Conservation (phyloP, 2,888 invertebrate species). For the Ectemnius cavifrons region DNA sequence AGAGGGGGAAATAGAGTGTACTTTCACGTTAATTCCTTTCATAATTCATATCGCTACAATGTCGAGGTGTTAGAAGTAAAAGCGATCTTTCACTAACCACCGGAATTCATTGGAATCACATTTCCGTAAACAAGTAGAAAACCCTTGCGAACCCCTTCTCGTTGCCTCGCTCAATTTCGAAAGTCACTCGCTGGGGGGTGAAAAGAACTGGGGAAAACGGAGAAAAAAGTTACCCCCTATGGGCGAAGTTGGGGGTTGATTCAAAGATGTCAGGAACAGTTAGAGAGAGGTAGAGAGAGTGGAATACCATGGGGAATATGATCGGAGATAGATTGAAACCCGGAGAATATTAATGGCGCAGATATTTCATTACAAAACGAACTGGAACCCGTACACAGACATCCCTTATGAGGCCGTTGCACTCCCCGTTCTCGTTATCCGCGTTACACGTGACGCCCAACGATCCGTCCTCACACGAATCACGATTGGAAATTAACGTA, state of each 20-base stretch:
- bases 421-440: background rate
- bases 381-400: background rate
- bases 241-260: too few species aligned
- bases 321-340: too few species aligned
- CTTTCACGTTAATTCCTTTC: conserved; percentile 47
- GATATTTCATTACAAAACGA: background rate
- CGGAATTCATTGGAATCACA: too few species aligned
- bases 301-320: too few species aligned
- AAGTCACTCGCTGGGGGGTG: too few species aligned
- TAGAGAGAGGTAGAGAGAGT: too few species aligned
- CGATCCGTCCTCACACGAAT: conserved; percentile 49
- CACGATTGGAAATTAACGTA: conserved; percentile 48
- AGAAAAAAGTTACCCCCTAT: too few species aligned
- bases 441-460: conserved; percentile 20
- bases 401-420: background rate
- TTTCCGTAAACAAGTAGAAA: too few species aligned
- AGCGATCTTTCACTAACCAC: conserved; percentile 10
- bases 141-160: too few species aligned
- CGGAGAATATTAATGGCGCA: background rate
- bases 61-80: conserved; percentile 27
- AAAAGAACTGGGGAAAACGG: too few species aligned
- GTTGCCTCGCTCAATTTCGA: too few species aligned
- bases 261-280: too few species aligned
- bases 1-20: conserved; percentile 8
- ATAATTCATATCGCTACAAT: conserved; percentile 25